phyloP scores from a whole-genome alignment of 2,113 vertebrate species.

The Apus apus region DNA sequence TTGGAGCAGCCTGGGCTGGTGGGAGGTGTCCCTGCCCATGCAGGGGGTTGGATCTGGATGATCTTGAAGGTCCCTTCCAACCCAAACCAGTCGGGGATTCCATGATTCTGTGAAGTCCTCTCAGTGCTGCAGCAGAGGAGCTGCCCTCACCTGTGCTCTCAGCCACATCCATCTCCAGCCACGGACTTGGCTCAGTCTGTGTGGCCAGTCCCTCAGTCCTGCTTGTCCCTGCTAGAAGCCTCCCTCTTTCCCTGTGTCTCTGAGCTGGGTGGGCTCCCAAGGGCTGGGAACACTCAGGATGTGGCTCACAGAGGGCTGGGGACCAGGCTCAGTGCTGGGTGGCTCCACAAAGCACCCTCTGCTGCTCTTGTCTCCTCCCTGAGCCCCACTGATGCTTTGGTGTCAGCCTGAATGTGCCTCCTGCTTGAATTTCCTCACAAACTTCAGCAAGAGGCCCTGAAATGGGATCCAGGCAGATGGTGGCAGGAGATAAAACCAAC shows the following conservation, averaged over 20 bases:
- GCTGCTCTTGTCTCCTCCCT: neutral
- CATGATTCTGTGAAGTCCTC: neutral
- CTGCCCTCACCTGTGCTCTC: neutral
- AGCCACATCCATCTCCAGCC: neutral
- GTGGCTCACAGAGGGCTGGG: neutral
- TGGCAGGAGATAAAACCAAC: slow-evolving; percentile 18
- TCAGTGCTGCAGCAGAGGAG: neutral
- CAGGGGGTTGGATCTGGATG: too few species aligned
- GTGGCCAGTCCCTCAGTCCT: neutral
- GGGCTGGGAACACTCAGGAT: neutral
- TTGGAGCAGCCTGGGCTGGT: too few species aligned
- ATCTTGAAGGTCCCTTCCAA: too few species aligned
- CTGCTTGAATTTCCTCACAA: neutral
- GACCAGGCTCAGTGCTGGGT: neutral
- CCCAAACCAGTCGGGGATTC: too few species aligned
- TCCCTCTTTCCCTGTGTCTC: rapidly evolving
- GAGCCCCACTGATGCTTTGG: neutral
- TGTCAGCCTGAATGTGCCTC: neutral
- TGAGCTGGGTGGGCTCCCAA: neutral
- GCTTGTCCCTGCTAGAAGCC: neutral
- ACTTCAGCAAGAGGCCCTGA: neutral
- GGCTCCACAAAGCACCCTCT: neutral
- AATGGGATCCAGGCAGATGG: neutral
- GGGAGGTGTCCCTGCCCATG: too few species aligned
- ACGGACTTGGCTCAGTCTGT: too few species aligned